phyloP scores from a whole-genome alignment of 2,888 invertebrate species.

The Glaucopsyche alexis region DNA sequence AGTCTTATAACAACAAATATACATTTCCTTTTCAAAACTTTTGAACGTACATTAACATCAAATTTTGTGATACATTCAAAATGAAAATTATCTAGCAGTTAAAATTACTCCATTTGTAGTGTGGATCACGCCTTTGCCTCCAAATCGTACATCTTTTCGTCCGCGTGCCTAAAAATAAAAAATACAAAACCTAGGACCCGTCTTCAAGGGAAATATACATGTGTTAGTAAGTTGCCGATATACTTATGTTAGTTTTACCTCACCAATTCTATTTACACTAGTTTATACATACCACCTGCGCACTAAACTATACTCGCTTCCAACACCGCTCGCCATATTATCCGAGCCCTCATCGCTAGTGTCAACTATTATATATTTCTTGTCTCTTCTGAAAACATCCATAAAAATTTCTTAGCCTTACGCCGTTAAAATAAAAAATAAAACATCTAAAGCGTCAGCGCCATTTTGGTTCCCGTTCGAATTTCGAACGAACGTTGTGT shows the following conservation, averaged over 20 bases:
- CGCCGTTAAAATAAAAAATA: constrained; percentile 31
- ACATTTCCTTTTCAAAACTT: too few relatives aligned
- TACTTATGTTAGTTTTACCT: constrained; percentile 13
- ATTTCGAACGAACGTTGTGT: constrained; percentile 30
- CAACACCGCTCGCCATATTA: constrained; percentile 55
- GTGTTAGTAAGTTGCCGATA: constrained; percentile 24
- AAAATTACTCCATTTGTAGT: constrained; percentile 26
- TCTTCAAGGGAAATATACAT: constrained; percentile 35
- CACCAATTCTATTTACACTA: constrained; percentile 18
- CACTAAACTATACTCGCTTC: constrained; percentile 66
- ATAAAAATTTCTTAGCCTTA: constrained; percentile 45
- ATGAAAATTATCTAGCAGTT: not conserved
- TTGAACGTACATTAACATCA: too few relatives aligned
- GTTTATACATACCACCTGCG: constrained; percentile 68
- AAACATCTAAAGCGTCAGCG: constrained; percentile 32
- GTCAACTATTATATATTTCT: constrained; percentile 65
- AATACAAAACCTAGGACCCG: constrained; percentile 40
- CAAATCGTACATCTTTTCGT: constrained; percentile 71
- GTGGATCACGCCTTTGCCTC: constrained; percentile 64
- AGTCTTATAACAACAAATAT: too few relatives aligned
- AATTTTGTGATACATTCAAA: not conserved
- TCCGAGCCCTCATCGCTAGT: constrained; percentile 66
- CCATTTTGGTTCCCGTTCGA: constrained; percentile 35
- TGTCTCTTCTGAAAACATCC: constrained; percentile 69
- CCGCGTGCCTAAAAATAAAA: constrained; percentile 64